These are phyloP conservation scores for Drosophila subobscura DNA, from an alignment of 1,140 invertebrate genomes.

Conservation along the genomic window DNA sequence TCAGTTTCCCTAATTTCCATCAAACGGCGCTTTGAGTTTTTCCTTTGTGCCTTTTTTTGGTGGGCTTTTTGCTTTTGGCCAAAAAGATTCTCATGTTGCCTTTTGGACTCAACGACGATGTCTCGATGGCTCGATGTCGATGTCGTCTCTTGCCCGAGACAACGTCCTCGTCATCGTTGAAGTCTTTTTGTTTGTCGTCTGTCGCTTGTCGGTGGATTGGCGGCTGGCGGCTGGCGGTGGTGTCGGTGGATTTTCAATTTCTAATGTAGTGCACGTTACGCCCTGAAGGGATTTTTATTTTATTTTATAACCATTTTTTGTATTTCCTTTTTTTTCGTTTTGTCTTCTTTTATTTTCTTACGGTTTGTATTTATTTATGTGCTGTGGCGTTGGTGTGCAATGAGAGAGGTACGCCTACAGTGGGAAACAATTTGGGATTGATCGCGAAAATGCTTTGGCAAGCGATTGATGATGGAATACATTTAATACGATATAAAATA, in stretches of 20 bases:
- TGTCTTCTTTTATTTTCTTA: conserved; percentile 56
- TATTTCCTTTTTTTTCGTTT: conserved; percentile 45
- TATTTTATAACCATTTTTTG: conserved; percentile 57
- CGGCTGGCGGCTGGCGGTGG: conserved; percentile 29
- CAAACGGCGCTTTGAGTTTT: conserved; percentile 69
- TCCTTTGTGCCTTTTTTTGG: conserved; percentile 8
- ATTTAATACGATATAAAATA: too few species aligned
- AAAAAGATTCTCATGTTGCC: conserved; percentile 80
- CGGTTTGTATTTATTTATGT: conserved; percentile 72
- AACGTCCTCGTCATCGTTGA: conserved; percentile 46
- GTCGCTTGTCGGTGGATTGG: conserved; percentile 8
- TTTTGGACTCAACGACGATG: conserved; percentile 12
- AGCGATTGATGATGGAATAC: not conserved
- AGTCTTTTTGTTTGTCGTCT: conserved; percentile 28
- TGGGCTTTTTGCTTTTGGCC: conserved; percentile 32
- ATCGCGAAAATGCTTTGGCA: not conserved
- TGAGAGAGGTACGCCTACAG: conserved; percentile 18
- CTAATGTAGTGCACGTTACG: conserved; percentile 82
- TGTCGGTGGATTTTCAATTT: conserved; percentile 81
- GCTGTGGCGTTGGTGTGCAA: conserved; percentile 27
- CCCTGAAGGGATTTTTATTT: conserved; percentile 79
- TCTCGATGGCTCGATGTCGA: conserved; percentile 47
- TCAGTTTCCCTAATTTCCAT: conserved; percentile 68
- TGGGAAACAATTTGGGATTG: conserved; percentile 12
- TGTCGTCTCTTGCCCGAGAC: conserved; percentile 27